Evolutionary conservation across 2,797 vertebrate genomes (phyloP).

Genomic region (Phalloptychus januarius): DNA sequence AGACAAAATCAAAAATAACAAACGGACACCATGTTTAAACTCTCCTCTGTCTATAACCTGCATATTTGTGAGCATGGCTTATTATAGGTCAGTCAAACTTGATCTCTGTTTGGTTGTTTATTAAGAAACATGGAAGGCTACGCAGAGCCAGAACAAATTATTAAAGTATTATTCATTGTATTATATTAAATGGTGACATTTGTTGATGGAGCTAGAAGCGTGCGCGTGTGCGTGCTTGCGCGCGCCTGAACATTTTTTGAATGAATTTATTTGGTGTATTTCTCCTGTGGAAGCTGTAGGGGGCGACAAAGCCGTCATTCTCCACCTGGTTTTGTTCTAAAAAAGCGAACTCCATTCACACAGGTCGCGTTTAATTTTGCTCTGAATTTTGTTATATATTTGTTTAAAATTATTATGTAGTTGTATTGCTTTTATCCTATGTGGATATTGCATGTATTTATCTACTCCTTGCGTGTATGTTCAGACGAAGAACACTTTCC

Average conservation of each 20-base stretch:
- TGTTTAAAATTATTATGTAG: conserved; percentile 1
- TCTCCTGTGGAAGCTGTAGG: conserved; percentile 43
- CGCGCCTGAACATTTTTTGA: conserved; percentile 38
- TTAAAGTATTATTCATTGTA: not conserved
- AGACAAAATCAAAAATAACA: not conserved
- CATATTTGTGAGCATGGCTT: conserved; percentile 4
- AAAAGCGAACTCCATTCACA: conserved; percentile 18
- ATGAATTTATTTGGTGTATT: conserved; percentile 51
- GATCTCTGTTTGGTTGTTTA: conserved; percentile 24
- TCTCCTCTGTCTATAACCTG: not conserved
- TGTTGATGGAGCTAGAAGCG: not conserved
- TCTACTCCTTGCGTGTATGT: conserved; percentile 21
- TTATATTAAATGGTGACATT: not conserved
- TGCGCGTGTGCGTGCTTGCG: not conserved
- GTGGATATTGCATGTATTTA: conserved; percentile 15
- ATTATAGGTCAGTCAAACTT: conserved; percentile 11
- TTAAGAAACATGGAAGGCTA: not conserved
- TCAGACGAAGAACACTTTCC: conserved; percentile 48
- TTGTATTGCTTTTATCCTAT: conserved; percentile 10
- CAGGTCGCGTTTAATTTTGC: conserved; percentile 20
- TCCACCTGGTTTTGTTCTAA: conserved; percentile 24
- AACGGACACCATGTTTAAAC: conserved; percentile 18
- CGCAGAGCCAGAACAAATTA: not conserved
- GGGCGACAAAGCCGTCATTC: conserved; percentile 65
- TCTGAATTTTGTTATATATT: not conserved